phyloP scores from a whole-genome alignment of 2,113 vertebrate species.

The Tragelaphus imberbis region DNA sequence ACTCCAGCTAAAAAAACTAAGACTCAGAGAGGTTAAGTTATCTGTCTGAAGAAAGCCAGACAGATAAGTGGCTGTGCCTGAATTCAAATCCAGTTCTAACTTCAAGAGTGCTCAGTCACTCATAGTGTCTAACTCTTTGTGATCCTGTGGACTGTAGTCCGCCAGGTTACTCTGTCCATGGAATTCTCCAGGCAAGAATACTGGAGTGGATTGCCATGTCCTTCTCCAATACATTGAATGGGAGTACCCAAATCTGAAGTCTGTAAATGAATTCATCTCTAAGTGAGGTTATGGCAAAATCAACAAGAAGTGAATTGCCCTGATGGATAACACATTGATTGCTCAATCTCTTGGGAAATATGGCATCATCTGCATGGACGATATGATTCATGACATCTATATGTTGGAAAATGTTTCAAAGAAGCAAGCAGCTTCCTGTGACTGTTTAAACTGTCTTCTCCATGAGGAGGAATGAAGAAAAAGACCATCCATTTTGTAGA shows the following conservation, averaged over 20 bases:
- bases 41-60: background rate
- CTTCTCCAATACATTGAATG: background rate
- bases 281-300: background rate
- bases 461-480: background rate
- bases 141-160: background rate
- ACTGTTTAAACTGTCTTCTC: background rate
- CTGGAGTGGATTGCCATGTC: background rate
- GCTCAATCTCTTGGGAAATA: background rate
- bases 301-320: background rate
- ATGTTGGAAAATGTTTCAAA: background rate
- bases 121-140: background rate
- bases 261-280: background rate
- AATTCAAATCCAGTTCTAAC: constrained; percentile 18
- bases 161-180: background rate
- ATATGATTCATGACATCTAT: background rate
- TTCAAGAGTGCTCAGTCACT: background rate
- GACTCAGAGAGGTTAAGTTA: background rate
- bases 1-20: background rate
- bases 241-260: background rate
- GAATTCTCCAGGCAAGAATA: background rate
- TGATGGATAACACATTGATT: background rate
- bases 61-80: background rate
- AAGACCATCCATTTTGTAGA: background rate
- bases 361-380: background rate
- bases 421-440: background rate